phyloP scores from a whole-genome alignment of 2,113 vertebrate genomes.

The Gracilinanus agilis region DNA sequence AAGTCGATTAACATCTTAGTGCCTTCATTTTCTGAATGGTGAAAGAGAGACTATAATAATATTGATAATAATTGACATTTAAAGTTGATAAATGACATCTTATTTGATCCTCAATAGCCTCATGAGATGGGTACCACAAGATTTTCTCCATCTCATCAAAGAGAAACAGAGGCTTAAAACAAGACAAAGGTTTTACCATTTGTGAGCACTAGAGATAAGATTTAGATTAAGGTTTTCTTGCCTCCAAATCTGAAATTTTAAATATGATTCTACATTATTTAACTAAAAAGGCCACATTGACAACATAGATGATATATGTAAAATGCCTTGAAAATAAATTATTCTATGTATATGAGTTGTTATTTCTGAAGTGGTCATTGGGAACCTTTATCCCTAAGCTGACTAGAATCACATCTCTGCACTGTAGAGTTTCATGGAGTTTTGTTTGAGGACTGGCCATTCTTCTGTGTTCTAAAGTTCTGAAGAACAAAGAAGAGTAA shows the following conservation, averaged over 20 bases:
- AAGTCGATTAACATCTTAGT: not conserved
- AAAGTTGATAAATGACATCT: not conserved
- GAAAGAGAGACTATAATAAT: not conserved
- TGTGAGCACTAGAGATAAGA: not conserved
- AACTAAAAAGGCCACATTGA: not conserved
- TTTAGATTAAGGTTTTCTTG: not conserved
- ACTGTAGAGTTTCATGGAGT: not conserved
- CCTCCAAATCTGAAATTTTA: not conserved
- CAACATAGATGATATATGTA: not conserved
- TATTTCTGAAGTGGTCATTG: not conserved
- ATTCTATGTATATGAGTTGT: not conserved
- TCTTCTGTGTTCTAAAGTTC: not conserved
- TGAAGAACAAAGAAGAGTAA: not conserved
- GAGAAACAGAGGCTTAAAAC: not conserved
- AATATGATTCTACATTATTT: not conserved
- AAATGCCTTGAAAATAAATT: not conserved
- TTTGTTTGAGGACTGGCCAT: not conserved
- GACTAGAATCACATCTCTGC: not conserved
- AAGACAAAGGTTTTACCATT: not conserved
- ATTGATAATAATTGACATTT: not conserved
- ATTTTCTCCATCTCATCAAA: not conserved
- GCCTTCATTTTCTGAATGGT: not conserved
- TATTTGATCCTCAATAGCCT: not conserved
- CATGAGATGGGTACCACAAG: not conserved
- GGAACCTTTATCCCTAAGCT: not conserved